Percentiles rank a stretch among this genome's conserved stretches.
Evolutionary conservation across 1,140 invertebrate species (phyloP).

Genomic region (Drosophila baimaii): DNA sequence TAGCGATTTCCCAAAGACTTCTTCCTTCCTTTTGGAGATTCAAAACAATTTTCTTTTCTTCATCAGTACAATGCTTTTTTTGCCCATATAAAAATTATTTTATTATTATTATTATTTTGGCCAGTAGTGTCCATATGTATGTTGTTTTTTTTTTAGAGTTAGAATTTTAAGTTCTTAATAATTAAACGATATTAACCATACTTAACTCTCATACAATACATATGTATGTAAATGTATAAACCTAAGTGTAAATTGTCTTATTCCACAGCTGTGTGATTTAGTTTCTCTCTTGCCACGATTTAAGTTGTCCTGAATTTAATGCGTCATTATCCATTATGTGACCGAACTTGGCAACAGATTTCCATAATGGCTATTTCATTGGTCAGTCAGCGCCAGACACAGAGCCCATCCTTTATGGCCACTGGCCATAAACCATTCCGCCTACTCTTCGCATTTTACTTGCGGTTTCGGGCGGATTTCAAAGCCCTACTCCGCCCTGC

Average conservation of each 20-base stretch:
- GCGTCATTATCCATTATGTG: constrained; percentile 63
- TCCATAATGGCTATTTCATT: constrained; percentile 80
- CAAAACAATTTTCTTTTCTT: no score
- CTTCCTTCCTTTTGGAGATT: no score
- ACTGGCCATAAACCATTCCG: constrained; percentile 28
- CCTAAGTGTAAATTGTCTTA: no score
- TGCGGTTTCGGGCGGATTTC: constrained; percentile 67
- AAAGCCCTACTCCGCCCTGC: constrained; percentile 41
- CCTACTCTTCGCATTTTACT: constrained; percentile 67
- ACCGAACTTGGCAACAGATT: constrained; percentile 69
- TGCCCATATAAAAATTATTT: no score
- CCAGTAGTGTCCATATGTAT: no score
- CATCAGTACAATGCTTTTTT: no score
- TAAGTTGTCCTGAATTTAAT: constrained; percentile 50
- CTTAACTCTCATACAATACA: background rate
- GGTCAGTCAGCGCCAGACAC: constrained; percentile 17
- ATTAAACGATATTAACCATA: background rate
- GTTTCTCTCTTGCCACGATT: background rate
- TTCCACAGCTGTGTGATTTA: background rate
- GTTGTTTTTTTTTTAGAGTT: no score
- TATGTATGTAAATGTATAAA: no score
- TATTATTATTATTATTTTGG: background rate
- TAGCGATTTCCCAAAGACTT: no score
- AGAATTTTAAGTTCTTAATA: no score
- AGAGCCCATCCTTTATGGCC: constrained; percentile 19